These are phyloP conservation scores for Ostrea edulis DNA, from an alignment of 1,140 invertebrate species.

Conservation along the genomic window DNA sequence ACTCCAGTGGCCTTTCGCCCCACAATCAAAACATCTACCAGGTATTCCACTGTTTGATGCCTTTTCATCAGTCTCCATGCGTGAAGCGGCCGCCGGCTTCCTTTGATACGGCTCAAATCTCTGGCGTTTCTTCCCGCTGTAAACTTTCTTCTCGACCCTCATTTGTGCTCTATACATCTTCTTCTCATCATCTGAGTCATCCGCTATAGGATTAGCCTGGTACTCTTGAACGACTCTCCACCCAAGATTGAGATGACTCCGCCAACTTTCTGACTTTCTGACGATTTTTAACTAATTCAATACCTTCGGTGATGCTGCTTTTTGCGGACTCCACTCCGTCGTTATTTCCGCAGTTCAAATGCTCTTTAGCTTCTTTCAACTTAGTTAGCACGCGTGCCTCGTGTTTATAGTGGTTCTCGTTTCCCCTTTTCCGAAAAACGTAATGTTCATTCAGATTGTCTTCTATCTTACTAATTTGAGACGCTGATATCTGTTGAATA, in stretches of 20 bases:
- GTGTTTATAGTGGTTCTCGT: constrained; percentile 48
- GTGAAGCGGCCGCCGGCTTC: not conserved
- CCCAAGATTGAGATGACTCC: constrained; percentile 32
- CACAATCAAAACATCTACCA: constrained; percentile 21
- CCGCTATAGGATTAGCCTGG: constrained; percentile 34
- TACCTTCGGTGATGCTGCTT: constrained; percentile 46
- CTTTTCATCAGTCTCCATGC: not conserved
- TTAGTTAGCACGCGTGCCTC: constrained; percentile 19
- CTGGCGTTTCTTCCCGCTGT: not conserved
- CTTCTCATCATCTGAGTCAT: constrained; percentile 46
- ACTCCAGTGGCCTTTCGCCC: not conserved
- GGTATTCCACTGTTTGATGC: not conserved
- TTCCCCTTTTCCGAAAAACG: constrained; percentile 23
- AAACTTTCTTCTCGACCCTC: constrained; percentile 35
- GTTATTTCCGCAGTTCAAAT: not conserved
- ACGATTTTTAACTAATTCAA: constrained; percentile 32
- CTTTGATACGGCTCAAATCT: not conserved
- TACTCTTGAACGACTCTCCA: constrained; percentile 45
- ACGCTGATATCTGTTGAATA: constrained; percentile 4
- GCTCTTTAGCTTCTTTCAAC: constrained; percentile 24
- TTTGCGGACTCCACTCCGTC: constrained; percentile 9
- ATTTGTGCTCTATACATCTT: constrained; percentile 41
- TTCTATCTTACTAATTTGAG: constrained; percentile 23
- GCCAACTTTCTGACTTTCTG: constrained; percentile 46
- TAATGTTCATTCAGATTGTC: constrained; percentile 12